Evolutionary conservation across 2,888 invertebrate genomes (phyloP), one percentile per base, ranked within the genome.

Genomic region (Drosophila melanosoma): DNA sequence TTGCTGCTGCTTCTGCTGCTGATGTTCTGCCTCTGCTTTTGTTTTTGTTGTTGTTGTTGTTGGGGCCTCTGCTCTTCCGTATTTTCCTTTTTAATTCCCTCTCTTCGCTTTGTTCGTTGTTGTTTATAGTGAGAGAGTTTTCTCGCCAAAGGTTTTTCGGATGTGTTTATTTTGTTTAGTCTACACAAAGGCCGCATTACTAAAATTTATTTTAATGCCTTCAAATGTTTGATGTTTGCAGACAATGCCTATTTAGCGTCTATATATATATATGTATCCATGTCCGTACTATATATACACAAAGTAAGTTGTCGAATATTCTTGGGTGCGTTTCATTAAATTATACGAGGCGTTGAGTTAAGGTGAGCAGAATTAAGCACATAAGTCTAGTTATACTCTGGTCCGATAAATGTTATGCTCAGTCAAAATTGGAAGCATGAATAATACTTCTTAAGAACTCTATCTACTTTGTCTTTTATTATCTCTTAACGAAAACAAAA

Each of bases 81-180:
- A 70, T 66, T 81, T 60, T 67, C 64, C 69, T 70, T 62, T 62
- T 29, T 59, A 70, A 53, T 51, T 57, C 36, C 33, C 56, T 56
- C 56, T 68, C 45, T 60, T 53, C 38, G 32, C 56, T 57, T 48
- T 52, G 58, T 69, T 64, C 23, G 12, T 23, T 51, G 40, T 68
- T 84, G 84, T 84, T 84, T 84, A 84, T 69, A 70, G 67, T 64
- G 67, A 32, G 20, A 57, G 57, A 74, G 45, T 40, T 68, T 45
- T 68, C 84, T 74, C 54, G 17, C 36, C 66, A 60, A 61, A 68
- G 54, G 53, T 64, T 65, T 54, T 56, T 73, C 52, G 68, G 67
- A 76, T 57, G 67, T 86, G 85, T 89, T 86, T 86, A 86, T 86
- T 86, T 89, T 89, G 85, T 86, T 86, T 86, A 86, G 85, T 86